Base-by-base conservation (phyloP, 1,140 invertebrate genomes). In the Bombus cullumanus region DNA sequence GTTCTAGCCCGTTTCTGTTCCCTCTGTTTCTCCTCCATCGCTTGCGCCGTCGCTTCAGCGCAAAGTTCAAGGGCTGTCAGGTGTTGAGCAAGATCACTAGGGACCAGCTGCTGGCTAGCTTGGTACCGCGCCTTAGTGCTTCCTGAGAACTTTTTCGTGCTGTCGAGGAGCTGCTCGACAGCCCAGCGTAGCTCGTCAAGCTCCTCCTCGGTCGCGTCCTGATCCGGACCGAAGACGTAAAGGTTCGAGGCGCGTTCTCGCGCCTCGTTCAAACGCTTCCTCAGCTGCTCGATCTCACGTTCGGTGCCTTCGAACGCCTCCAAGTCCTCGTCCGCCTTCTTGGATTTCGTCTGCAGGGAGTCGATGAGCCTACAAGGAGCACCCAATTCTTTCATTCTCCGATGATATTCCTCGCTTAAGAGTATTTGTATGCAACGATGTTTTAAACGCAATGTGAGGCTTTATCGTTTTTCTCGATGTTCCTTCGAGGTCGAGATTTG, bases 1-100 rank as follows among this genome's bases (percentile, higher is more conserved):
- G 98, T 98, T 89, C 97, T 96, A 13, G 98, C 98, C 73, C 98
- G 96, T 92, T 98, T 98, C 93, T 97, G 97, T 93, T 98, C 98
- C 91, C 97, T 96, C 88, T 98, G 96, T 93, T 98, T 98, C 91
- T 98, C 97, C 89, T 98, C 98, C 97, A 98, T 98, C 15, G 96
- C 96, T 85, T 97, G 96, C 59, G 96, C 95, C 31, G 98, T 96
- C 76, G 97, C 96, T 94, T 99, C 98, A 43, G 97, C 96, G n/a
- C 97, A 95, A 69, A 99, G 94, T 95, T 98, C 98, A 86, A 98
- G 95, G 79, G 96, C 96, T 4, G 97, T 97, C 84, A 98, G 94
- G 94, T 97, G 96, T 93, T 98, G 97, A 85, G 96, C 96, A 75
- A 98, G 95, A 95, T 98, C 97, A 82, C 96, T 97, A 62, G 98